Evolutionary conservation across 2,113 vertebrate species (phyloP).

Genomic region (Cyprinodon variegatus): DNA sequence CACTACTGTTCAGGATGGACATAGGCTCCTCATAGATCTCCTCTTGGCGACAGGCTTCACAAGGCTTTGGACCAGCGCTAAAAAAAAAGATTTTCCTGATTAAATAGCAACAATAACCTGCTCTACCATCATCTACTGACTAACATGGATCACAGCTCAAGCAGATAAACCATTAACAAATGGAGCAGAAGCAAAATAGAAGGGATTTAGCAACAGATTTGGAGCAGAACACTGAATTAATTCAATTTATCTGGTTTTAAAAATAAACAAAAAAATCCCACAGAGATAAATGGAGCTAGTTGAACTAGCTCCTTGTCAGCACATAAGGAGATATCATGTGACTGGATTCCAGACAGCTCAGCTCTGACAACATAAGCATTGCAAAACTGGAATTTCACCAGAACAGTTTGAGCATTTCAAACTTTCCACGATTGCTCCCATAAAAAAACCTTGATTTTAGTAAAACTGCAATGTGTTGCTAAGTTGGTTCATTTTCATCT

Average conservation of each 20-base stretch:
- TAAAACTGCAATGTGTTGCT: not conserved
- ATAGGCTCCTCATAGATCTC: conserved; percentile 89
- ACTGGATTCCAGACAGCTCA: not conserved
- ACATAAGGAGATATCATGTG: not conserved
- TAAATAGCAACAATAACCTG: not conserved
- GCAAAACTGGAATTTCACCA: not conserved
- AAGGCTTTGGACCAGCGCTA: conserved; percentile 90
- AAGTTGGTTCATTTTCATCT: not conserved
- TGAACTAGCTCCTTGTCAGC: not conserved
- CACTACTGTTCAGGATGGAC: conserved; percentile 84
- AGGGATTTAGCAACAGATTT: not conserved
- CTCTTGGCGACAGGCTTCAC: conserved; percentile 89
- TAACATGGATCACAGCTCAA: not conserved
- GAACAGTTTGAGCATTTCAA: not conserved
- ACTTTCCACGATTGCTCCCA: not conserved
- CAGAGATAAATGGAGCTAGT: not conserved
- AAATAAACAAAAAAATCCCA: conserved; percentile 1
- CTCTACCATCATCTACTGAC: conserved; percentile 6
- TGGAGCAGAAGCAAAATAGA: conserved; percentile 11
- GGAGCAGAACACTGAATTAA: not conserved
- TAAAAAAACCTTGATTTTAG: not conserved
- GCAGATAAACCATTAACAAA: conserved; percentile 9
- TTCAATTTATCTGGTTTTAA: conserved; percentile 1
- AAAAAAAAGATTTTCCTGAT: conserved; percentile 32
- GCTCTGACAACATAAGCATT: not conserved